Percentiles rank a stretch among this genome's conserved stretches.
Conservation (phyloP, 2,888 invertebrate species). For the Hoplodrina ambigua region DNA sequence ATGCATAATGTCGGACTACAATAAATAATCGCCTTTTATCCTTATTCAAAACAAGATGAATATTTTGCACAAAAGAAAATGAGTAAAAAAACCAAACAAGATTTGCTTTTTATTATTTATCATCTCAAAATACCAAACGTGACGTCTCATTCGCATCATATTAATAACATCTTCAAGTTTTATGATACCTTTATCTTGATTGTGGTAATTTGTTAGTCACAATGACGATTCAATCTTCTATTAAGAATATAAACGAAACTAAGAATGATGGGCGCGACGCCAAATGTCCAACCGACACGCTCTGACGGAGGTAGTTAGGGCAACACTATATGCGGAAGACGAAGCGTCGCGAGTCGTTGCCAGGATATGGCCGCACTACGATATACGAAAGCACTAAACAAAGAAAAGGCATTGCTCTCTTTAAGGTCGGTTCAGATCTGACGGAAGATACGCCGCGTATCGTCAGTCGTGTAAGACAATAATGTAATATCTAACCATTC, state of each 20-base stretch:
- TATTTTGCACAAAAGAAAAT: neutral
- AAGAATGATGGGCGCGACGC: conserved; percentile 42
- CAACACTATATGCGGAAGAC: conserved; percentile 46
- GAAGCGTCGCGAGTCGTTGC: conserved; percentile 16
- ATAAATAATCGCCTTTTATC: conserved; percentile 1
- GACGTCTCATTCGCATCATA: neutral
- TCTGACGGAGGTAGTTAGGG: conserved; percentile 35
- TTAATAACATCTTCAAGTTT: neutral
- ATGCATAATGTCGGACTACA: neutral
- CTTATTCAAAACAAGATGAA: neutral
- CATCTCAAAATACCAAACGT: neutral
- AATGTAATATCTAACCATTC: too few relatives aligned
- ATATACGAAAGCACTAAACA: neutral
- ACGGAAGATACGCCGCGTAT: too few relatives aligned
- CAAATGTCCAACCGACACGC: conserved; percentile 37
- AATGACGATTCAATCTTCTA: conserved; percentile 10
- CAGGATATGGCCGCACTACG: neutral
- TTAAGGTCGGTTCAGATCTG: too few relatives aligned
- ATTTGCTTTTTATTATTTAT: neutral
- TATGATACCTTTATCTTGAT: conserved; percentile 12
- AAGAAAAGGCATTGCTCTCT: neutral
- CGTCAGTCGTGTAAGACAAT: too few relatives aligned
- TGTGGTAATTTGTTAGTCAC: neutral
- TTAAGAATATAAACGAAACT: conserved; percentile 34
- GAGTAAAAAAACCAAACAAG: neutral